phyloP scores from a whole-genome alignment of 35 echinoderm and acorn worm species.

The Hemicentrotus pulcherrimus region DNA sequence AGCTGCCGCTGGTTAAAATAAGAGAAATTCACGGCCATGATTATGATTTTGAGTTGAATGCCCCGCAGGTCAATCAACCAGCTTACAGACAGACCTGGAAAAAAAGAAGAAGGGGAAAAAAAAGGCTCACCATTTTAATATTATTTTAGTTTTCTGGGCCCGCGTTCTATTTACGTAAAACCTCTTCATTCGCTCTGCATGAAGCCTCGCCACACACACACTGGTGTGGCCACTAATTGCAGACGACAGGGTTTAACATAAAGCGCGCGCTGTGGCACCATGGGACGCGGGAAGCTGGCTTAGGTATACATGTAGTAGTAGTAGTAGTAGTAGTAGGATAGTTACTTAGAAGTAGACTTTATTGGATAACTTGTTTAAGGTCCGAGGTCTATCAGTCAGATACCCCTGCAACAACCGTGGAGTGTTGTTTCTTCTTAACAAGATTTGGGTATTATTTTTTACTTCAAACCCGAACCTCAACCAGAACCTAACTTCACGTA shows the following conservation, averaged over 20 bases:
- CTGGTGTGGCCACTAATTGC: neutral
- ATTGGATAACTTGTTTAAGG: too few relatives aligned
- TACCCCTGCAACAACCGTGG: too few relatives aligned
- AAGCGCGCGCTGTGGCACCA: neutral
- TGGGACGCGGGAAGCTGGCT: neutral
- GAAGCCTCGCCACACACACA: neutral
- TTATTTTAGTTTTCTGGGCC: neutral
- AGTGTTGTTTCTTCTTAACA: too few relatives aligned
- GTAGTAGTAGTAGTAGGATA: too few relatives aligned
- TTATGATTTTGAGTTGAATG: neutral
- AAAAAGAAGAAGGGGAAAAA: neutral
- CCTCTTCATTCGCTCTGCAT: neutral
- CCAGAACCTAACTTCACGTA: too few relatives aligned
- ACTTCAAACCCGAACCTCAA: too few relatives aligned
- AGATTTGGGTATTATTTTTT: too few relatives aligned
- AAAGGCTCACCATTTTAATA: neutral
- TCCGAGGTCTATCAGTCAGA: too few relatives aligned
- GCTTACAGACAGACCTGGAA: neutral
- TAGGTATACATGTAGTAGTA: too few relatives aligned
- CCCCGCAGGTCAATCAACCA: neutral
- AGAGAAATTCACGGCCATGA: neutral
- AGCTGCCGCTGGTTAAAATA: neutral
- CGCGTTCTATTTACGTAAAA: slow-evolving; percentile 13
- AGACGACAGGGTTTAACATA: neutral
- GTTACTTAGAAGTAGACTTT: too few relatives aligned